phyloP scores from a whole-genome alignment of 2,888 invertebrate species.

The Xestobium rufovillosum region DNA sequence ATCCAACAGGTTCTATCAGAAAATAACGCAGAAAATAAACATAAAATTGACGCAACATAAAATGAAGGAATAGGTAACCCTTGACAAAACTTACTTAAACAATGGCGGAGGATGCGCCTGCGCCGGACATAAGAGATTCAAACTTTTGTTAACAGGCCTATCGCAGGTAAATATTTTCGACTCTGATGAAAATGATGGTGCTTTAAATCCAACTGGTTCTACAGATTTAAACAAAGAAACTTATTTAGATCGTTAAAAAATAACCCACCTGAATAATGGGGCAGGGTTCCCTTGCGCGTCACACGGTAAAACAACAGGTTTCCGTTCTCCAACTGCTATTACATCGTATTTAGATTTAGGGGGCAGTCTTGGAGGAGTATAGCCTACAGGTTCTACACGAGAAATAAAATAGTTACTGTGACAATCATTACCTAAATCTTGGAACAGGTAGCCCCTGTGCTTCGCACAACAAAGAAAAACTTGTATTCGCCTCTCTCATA shows the following conservation, averaged over 20 bases:
- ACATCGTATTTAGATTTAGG: conserved; percentile 39
- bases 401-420: conserved; percentile 18
- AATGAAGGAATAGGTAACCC: not conserved
- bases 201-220: conserved; percentile 18
- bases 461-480: conserved; percentile 64
- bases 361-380: conserved; percentile 43
- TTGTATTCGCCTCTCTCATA: conserved; percentile 54
- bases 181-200: conserved; percentile 17
- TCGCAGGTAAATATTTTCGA: conserved; percentile 12
- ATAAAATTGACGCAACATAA: too few relatives aligned
- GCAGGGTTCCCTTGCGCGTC: conserved; percentile 57
- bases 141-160: conserved; percentile 12
- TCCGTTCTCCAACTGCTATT: conserved; percentile 30
- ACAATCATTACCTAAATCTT: conserved; percentile 49
- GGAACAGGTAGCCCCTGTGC: conserved; percentile 65
- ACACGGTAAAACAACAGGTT: conserved; percentile 40
- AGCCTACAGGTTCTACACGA: conserved; percentile 43
- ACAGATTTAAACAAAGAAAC: conserved; percentile 57
- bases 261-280: conserved; percentile 42
- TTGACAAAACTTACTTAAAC: conserved; percentile 48
- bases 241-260: conserved; percentile 40
- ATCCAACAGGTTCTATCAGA: conserved; percentile 53
- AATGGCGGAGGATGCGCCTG: conserved; percentile 49
- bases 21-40: too few relatives aligned
- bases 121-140: conserved; percentile 10